phyloP scores from a whole-genome alignment of 2,113 vertebrate species.

The Centropus unirufus region DNA sequence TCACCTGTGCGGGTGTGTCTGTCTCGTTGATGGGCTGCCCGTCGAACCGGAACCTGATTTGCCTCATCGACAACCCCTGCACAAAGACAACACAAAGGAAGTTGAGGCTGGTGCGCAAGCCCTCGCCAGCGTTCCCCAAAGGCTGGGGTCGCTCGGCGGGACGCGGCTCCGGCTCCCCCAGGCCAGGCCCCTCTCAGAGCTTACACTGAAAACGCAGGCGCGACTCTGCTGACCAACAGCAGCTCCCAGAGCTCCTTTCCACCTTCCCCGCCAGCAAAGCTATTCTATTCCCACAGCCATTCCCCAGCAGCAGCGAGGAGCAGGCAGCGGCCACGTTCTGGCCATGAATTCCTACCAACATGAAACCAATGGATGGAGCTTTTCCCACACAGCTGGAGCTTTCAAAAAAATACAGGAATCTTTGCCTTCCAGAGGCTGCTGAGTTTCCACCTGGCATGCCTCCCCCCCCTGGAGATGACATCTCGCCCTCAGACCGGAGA shows the following conservation, averaged over 20 bases:
- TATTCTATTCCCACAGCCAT: neutral
- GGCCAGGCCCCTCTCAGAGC: no score
- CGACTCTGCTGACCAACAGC: neutral
- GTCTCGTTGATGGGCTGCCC: slow-evolving; percentile 98
- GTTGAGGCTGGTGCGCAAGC: neutral
- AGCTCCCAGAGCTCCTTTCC: neutral
- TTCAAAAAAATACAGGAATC: neutral
- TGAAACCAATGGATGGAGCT: neutral
- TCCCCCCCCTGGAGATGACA: neutral
- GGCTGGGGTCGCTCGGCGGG: neutral
- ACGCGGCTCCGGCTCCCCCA: neutral
- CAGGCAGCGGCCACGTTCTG: neutral
- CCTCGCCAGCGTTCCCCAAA: neutral
- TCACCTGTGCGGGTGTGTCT: slow-evolving; percentile 98
- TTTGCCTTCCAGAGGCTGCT: neutral
- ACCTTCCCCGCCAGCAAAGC: neutral
- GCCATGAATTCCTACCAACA: neutral
- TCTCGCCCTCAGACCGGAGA: neutral
- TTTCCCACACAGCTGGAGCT: neutral
- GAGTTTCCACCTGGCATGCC: neutral
- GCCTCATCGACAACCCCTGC: slow-evolving; percentile 96
- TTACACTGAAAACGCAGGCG: neutral
- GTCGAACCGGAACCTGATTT: slow-evolving; percentile 98
- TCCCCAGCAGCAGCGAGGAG: neutral
- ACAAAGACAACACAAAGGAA: slow-evolving; percentile 54